Evolutionary conservation across 2,113 vertebrate genomes (phyloP).

Genomic region (Neomonachus schauinslandi): DNA sequence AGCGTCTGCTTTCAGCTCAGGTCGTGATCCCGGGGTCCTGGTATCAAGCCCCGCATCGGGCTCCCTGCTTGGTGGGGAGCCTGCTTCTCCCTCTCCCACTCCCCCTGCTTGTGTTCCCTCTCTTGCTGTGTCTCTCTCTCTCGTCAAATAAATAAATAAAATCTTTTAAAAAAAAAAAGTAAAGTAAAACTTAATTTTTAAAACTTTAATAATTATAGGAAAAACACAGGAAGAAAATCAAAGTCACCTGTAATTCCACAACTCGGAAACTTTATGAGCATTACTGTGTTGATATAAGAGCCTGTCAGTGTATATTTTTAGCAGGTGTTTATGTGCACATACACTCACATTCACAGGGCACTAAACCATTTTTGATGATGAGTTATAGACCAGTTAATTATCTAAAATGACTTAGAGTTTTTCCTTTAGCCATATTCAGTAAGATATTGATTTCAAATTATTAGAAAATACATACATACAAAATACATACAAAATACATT

Average conservation of each 20-base stretch:
- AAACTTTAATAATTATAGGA: neutral
- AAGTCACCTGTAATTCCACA: neutral
- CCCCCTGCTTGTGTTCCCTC: too few species aligned
- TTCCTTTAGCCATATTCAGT: conserved; percentile 13
- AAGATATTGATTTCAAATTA: conserved; percentile 21
- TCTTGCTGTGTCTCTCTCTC: too few species aligned
- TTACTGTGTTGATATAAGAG: neutral
- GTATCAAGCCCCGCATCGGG: too few species aligned
- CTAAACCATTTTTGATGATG: neutral
- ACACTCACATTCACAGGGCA: neutral
- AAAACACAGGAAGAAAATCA: neutral
- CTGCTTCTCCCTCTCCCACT: too few species aligned
- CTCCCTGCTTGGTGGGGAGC: too few species aligned
- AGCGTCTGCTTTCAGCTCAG: too few species aligned
- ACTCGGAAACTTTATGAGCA: neutral
- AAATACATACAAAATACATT: neutral
- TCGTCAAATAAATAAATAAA: too few species aligned
- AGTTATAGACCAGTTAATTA: conserved; percentile 31
- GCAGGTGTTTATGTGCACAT: neutral
- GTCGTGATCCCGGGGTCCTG: too few species aligned
- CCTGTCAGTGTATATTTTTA: neutral
- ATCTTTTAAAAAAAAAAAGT: too few species aligned
- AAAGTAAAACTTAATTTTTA: neutral
- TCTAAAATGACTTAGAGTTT: neutral
- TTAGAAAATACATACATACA: neutral